Conservation (phyloP, 2,888 invertebrate genomes). For the Lordiphosa fenestrarum region DNA sequence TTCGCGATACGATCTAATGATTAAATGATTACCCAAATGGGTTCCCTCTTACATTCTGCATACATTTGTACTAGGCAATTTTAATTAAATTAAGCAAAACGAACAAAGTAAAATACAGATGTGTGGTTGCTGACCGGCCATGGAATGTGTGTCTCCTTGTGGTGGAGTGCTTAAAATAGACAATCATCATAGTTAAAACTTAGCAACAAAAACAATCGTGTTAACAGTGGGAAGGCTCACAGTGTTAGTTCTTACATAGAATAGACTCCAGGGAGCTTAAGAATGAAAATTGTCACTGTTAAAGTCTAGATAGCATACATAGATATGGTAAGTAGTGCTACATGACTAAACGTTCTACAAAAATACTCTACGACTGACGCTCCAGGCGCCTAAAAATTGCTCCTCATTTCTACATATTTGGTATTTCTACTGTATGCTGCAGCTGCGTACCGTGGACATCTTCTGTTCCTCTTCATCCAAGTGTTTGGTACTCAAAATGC, state of each 20-base stretch:
- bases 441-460: constrained; percentile 76
- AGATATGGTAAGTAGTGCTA: constrained; percentile 33
- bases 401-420: constrained; percentile 8
- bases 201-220: constrained; percentile 20
- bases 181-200: constrained; percentile 25
- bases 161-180: constrained; percentile 30
- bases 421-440: constrained; percentile 75
- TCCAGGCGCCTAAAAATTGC: constrained; percentile 32
- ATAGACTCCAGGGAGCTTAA: constrained; percentile 2
- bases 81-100: constrained; percentile 45
- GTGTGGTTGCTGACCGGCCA: constrained; percentile 21
- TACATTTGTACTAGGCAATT: constrained; percentile 37
- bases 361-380: constrained; percentile 45
- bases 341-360: constrained; percentile 49
- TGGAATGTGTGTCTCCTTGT: constrained; percentile 27
- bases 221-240: constrained; percentile 4
- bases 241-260: constrained; percentile 7
- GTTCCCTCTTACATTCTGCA: constrained; percentile 1
- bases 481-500: constrained; percentile 79
- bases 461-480: constrained; percentile 78
- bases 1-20: constrained; percentile 29
- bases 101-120: constrained; percentile 44
- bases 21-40: constrained; percentile 12
- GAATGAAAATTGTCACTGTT: constrained; percentile 24
- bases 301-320: constrained; percentile 22